Conservation (phyloP, 2,113 vertebrate species). For the Peromyscus polionotus region DNA sequence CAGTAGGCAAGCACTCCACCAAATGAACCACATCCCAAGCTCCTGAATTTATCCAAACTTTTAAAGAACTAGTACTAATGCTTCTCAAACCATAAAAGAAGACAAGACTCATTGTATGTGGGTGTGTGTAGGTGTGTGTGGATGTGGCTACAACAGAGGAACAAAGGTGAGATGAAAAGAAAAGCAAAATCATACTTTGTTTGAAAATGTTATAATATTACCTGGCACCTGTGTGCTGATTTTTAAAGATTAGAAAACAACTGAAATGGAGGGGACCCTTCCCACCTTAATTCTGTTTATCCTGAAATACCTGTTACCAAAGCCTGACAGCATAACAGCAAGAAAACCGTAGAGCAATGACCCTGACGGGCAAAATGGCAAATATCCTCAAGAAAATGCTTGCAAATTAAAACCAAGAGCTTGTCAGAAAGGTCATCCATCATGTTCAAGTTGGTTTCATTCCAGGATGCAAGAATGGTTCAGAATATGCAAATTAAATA, state of each 20-base stretch:
- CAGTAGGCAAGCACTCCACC: background rate
- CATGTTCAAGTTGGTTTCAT: background rate
- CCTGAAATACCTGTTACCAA: background rate
- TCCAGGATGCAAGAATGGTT: background rate
- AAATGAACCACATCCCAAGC: background rate
- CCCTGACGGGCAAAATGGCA: background rate
- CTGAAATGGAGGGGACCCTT: background rate
- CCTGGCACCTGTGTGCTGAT: background rate
- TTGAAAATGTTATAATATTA: background rate
- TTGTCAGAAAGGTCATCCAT: background rate
- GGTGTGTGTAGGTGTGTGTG: background rate
- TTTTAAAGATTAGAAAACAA: background rate
- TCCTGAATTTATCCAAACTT: background rate
- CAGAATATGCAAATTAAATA: background rate
- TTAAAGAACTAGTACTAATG: background rate
- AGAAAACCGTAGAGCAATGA: background rate
- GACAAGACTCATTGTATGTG: background rate
- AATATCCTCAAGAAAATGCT: background rate
- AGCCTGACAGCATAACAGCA: background rate
- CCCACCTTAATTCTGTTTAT: background rate
- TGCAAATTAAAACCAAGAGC: background rate
- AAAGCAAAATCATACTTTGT: background rate
- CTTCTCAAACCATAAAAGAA: background rate
- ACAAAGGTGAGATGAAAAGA: background rate
- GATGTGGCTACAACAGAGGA: background rate